Evolutionary conservation across 2,888 invertebrate genomes (phyloP), one percentile per base, ranked within the genome.

Genomic region (Epinotia nisella): DNA sequence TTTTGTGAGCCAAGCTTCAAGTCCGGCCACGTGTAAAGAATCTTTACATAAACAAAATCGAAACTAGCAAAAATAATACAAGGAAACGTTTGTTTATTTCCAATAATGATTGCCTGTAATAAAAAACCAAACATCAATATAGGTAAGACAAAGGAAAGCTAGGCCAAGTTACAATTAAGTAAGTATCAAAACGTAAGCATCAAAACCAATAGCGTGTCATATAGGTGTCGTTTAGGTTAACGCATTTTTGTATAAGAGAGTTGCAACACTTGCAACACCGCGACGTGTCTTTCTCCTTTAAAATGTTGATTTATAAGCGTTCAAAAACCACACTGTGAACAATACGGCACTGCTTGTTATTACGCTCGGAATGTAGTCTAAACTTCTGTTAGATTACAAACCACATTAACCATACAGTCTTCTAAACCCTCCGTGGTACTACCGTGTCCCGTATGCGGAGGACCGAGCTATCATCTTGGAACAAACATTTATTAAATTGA

Each of bases 361-460:
- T 87, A 84, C 84, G 80, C 79, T 76, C 84, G 88, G 90, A 91
- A 90, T 91, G 89, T 90, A 89, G 88, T 86, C 84, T 87, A 86
- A 87, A 89, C 88, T 87, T 87, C 85, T 85, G 67, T 72, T 68
- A 62, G 59, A 72, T 69, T 71, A 72, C 68, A 58, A 10, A 17
- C 70, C 29, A 60, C 15, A 10, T 17, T 65, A 60, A 41, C 39
- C 45, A 15, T 53, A 45, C 64, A 24, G 10, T 17, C 41, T 7
- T 11, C 7, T 49, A 65, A 69, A 75, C 56, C 56, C 61, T 53
- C 39, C 19, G 13, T 66, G 72, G 69, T 62, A 72, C 70, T 62
- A 68, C 66, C 74, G 66, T 65, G 56, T 53, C 65, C 76, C 74
- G 74, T 79, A 76, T 39, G 0, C 2, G 49, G 1, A 59, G n/a